Percentiles rank a stretch among this genome's conserved stretches.
Conservation (phyloP, 53 echinoderm and acorn worm species). For the Luidia sarsii region DNA sequence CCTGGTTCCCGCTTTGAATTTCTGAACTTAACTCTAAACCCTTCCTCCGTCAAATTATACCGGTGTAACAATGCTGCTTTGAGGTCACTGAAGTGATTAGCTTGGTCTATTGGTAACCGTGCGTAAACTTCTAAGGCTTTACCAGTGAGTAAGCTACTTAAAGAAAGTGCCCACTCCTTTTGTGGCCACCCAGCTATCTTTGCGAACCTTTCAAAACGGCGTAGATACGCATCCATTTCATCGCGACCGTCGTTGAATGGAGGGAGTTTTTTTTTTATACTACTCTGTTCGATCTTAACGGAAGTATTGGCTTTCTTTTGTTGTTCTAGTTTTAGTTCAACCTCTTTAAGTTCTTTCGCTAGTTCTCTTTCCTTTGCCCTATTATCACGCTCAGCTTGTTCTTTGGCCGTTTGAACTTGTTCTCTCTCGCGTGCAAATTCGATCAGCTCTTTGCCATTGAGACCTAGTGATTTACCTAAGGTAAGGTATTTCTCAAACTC, state of each 20-base stretch:
- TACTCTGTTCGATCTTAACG: background rate
- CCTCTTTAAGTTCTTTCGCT: background rate
- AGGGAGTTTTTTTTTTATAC: slow-evolving; percentile 33
- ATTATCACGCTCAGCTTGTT: background rate
- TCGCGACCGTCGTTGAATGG: slow-evolving; percentile 34
- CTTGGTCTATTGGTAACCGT: background rate
- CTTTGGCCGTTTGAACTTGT: background rate
- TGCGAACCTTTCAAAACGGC: slow-evolving; percentile 60
- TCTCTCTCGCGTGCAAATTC: background rate
- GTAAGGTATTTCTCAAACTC: slow-evolving; percentile 23
- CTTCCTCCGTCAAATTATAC: slow-evolving; percentile 36
- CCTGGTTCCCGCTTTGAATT: background rate
- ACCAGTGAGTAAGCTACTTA: background rate
- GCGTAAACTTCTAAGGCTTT: background rate
- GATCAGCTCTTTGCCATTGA: slow-evolving; percentile 12
- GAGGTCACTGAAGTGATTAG: background rate
- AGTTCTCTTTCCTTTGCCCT: background rate
- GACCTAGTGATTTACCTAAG: slow-evolving; percentile 1
- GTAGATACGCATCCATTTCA: slow-evolving; percentile 49
- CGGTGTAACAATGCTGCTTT: slow-evolving; percentile 9
- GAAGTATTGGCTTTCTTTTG: background rate
- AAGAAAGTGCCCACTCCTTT: slow-evolving; percentile 26
- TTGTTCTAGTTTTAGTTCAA: background rate
- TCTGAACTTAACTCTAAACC: slow-evolving; percentile 25
- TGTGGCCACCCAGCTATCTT: slow-evolving; percentile 29